Base-by-base conservation (phyloP, 2,113 vertebrate genomes). In the Elachura formosa region DNA sequence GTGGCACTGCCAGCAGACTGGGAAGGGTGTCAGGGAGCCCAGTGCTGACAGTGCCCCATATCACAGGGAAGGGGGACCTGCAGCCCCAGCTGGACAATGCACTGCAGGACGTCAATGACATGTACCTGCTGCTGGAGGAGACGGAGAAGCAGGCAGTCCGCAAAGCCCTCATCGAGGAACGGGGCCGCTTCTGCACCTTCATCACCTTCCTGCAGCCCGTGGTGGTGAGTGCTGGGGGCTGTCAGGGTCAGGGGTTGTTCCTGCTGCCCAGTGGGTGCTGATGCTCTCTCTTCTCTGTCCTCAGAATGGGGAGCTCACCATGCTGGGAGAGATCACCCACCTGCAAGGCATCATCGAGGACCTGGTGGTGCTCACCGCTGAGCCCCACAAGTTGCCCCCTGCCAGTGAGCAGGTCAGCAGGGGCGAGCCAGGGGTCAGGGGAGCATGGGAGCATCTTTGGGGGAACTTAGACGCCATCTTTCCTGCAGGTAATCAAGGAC, bases 321-420 rank as follows among this genome's bases (percentile, higher is more conserved):
- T 99, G 99, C 97, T 99, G 97, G 99, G 99, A 16, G 99, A 99
- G 97, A 98, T 99, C 92, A 99, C 99, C 15, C 99, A 99, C 94
- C 97, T 99, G n/a, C 99, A 99, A 97, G 98, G 99, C 90, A 99
- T 99, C 96, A 98, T 99, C 11, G 99, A 99, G 84, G 99, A 99
- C 96, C 98, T 99, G 93, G 98, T 98, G 59, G 95, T 98, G 85
- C 97, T 99, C 96, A 99, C 98, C 0, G 99, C 99, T 0, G 99
- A 99, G 80, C 99, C 99, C 11, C 99, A 99, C 96, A 99, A 99
- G 96, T 98, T 99, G 96, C 99, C 99, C 14, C 98, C 99, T 0
- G 99, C 99, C 96, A 99, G 99, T 5, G 99, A 99, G 97, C 99
- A 99, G 99, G 99, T 99, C 46, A 72, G 92, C 4, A 4, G 6